A percentile compares a stretch with the other conserved stretches of the same genome.
Evolutionary conservation across 2,888 invertebrate genomes (phyloP).

Genomic region (Yponomeuta evonymella): DNA sequence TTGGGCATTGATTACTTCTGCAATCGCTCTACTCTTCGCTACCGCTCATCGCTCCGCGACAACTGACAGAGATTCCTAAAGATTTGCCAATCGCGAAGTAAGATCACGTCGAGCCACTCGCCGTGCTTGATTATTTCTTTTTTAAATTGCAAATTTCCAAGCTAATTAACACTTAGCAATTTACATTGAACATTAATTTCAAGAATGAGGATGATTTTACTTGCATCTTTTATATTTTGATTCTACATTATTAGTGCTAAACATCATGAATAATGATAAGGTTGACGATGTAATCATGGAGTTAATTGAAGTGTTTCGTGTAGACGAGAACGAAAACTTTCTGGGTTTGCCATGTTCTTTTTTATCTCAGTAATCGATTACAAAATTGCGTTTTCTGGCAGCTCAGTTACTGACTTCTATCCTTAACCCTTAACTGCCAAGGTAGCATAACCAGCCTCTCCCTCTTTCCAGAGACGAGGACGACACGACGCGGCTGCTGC

Average conservation of each 20-base stretch:
- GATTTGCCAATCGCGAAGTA: neutral
- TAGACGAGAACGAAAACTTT: too few species aligned
- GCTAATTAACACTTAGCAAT: neutral
- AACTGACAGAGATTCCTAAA: neutral
- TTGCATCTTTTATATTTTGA: neutral
- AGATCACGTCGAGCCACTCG: neutral
- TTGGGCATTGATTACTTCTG: too few species aligned
- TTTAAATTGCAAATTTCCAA: neutral
- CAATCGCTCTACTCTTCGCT: neutral
- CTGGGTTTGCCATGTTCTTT: too few species aligned
- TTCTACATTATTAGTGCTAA: too few species aligned
- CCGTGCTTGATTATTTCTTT: neutral
- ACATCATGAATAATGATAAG: too few species aligned
- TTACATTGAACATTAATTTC: neutral
- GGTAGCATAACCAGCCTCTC: neutral
- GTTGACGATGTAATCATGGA: too few species aligned
- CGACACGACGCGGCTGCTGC: conserved; percentile 79
- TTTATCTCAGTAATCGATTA: too few species aligned
- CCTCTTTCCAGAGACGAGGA: conserved; percentile 79
- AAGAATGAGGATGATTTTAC: neutral
- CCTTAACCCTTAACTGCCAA: too few species aligned
- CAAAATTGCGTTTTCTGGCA: too few species aligned
- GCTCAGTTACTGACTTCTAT: too few species aligned
- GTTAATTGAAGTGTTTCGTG: too few species aligned
- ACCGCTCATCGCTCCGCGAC: neutral